A percentile compares a stretch with the other conserved stretches of the same genome.
phyloP scores from a whole-genome alignment of 2,113 vertebrate species.

The Micromys minutus region DNA sequence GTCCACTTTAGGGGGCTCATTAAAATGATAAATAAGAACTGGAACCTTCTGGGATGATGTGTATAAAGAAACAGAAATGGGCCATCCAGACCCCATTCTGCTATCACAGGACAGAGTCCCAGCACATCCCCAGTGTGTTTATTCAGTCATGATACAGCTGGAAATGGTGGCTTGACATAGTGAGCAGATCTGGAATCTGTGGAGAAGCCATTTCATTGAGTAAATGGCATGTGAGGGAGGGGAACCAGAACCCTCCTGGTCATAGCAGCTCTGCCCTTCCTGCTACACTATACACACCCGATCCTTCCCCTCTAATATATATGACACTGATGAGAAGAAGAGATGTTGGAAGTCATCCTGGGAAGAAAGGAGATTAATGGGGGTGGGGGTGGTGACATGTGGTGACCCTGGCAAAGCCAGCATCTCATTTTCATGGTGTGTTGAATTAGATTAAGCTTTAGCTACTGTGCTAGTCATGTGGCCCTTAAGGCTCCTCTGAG shows the following conservation, averaged over 20 bases:
- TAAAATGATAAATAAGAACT: slow-evolving; percentile 36
- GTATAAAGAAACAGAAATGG: neutral
- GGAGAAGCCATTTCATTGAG: slow-evolving; percentile 59
- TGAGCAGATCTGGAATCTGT: slow-evolving; percentile 43
- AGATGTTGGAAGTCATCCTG: slow-evolving; percentile 65
- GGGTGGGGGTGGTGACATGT: slow-evolving; percentile 39
- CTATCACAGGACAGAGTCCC: neutral
- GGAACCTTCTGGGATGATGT: neutral
- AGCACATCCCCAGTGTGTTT: neutral
- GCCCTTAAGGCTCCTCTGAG: slow-evolving; percentile 43
- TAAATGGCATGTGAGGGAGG: slow-evolving; percentile 59
- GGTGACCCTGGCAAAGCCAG: slow-evolving; percentile 67
- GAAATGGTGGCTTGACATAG: slow-evolving; percentile 38
- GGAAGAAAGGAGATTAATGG: slow-evolving; percentile 76
- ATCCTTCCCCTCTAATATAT: neutral
- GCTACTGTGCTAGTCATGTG: neutral
- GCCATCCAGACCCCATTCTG: neutral
- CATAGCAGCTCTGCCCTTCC: slow-evolving; percentile 55
- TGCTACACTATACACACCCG: slow-evolving; percentile 15
- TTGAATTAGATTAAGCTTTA: slow-evolving; percentile 75
- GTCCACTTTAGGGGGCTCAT: neutral
- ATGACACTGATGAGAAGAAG: slow-evolving; percentile 64
- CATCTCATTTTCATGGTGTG: slow-evolving; percentile 77
- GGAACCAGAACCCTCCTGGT: slow-evolving; percentile 59
- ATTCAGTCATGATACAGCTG: neutral